Evolutionary conservation across 2,113 vertebrate genomes (phyloP), one percentile per base, ranked within the genome.

Genomic region (Acanthisitta chloris): DNA sequence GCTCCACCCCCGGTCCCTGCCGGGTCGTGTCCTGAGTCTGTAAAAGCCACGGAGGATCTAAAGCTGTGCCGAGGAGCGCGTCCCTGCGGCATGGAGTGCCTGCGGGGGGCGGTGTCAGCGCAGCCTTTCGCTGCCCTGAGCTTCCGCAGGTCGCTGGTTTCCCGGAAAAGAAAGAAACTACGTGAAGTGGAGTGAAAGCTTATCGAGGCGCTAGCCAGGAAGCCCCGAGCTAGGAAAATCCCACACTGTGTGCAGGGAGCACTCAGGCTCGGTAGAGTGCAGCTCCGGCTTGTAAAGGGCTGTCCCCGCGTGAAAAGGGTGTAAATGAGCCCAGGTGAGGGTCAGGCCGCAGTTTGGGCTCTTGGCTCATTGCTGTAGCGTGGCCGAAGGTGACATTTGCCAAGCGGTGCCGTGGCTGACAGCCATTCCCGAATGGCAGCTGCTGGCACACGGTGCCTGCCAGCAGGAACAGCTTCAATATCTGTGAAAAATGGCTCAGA

Each of bases 1-100:
- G 64, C 4, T 98, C 97, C 98, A 98, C 98, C 2, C 2, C 43
- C 83, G 8, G 7, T 12, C 15, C 25, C 69, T 1, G 7, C 31
- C 12, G 5, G n/a, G n/a, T n/a, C n/a, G n/a, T n/a, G n/a, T n/a
- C n/a, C n/a, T 1, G 20, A 8, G 3, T 2, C 8, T 12, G n/a
- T 15, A 19, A 0, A 9, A 2, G 51, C 64, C 5, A 46, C 5
- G 6, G 33, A 3, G 9, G 13, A 10, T 13, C 14, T 26, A 9
- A 23, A 21, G 26, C 34, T 10, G 17, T 1, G 59, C 6, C 12
- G 59, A 33, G 38, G 42, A 38, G 16, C 6, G 1, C 2, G 6
- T 5, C 31, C 26, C 12, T n/a, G n/a, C n/a, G 12, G 19, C 24
- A 2, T 1, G 31, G 8, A 28, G 10, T 17, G 11, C 6, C 19